A percentile compares a stretch with the other conserved stretches of the same genome.
phyloP scores from a whole-genome alignment of 2,797 vertebrate species.

The Acanthurus lineatus region DNA sequence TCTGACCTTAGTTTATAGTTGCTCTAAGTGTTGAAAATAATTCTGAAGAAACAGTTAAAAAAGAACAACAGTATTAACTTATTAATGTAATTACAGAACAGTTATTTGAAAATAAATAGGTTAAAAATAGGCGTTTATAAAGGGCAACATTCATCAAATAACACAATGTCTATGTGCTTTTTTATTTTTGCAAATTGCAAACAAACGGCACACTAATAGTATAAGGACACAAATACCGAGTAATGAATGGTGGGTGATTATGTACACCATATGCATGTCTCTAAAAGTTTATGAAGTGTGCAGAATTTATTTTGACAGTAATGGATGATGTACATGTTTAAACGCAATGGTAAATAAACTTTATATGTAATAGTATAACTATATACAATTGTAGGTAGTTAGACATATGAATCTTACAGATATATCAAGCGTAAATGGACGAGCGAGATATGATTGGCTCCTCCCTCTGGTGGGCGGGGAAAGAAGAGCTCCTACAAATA shows the following conservation, averaged over 20 bases:
- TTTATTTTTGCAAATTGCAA: neutral
- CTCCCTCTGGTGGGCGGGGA: slow-evolving; percentile 46
- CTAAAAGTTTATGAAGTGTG: too few species aligned
- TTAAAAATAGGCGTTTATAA: neutral
- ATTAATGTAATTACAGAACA: neutral
- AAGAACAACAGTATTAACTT: neutral
- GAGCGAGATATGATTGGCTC: neutral
- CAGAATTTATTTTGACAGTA: neutral
- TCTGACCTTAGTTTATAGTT: neutral
- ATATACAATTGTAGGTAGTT: neutral
- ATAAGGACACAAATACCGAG: neutral
- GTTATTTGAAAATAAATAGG: neutral
- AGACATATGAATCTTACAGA: too few species aligned
- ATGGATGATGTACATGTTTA: neutral
- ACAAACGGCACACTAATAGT: neutral
- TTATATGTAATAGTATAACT: neutral
- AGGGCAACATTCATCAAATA: too few species aligned
- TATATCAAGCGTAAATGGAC: neutral
- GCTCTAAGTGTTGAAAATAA: neutral
- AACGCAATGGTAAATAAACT: too few species aligned
- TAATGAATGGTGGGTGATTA: neutral
- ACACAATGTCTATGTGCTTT: neutral
- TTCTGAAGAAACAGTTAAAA: neutral
- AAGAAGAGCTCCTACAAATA: slow-evolving; percentile 41
- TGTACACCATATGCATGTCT: neutral